These are phyloP conservation scores for Polyploca ridens DNA, from an alignment of 2,888 invertebrate species.

Conservation along the genomic window DNA sequence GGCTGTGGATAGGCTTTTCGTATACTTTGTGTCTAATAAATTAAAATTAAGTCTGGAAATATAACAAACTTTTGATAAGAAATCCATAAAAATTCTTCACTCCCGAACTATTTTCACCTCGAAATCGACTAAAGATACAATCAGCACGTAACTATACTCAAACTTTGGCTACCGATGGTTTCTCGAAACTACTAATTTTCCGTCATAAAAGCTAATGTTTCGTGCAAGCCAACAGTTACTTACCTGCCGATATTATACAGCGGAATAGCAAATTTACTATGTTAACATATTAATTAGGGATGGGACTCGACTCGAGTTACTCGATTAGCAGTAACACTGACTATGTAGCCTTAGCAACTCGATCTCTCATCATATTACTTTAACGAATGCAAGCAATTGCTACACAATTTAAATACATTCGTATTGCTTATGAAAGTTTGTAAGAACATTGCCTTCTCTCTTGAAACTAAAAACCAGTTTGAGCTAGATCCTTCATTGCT, in stretches of 20 bases:
- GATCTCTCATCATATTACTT: background rate
- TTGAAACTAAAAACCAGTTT: too few species aligned
- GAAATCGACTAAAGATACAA: background rate
- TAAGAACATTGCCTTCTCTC: too few species aligned
- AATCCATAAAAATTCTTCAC: constrained; percentile 12
- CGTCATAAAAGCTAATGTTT: constrained; percentile 59
- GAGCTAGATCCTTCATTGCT: too few species aligned
- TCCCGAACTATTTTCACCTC: constrained; percentile 33
- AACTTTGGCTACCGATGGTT: constrained; percentile 42
- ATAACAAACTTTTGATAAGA: too few species aligned
- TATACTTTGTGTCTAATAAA: too few species aligned
- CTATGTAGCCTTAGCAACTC: background rate
- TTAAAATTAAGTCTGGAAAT: too few species aligned
- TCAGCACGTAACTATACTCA: constrained; percentile 24
- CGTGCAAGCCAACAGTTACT: constrained; percentile 63
- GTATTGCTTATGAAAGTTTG: too few species aligned
- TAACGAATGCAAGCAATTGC: too few species aligned
- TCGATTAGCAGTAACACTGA: background rate
- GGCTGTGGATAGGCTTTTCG: too few species aligned
- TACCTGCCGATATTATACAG: constrained; percentile 55
- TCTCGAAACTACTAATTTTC: constrained; percentile 66
- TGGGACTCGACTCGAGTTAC: background rate
- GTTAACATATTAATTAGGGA: constrained; percentile 11
- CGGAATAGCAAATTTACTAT: constrained; percentile 42
- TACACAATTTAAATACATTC: too few species aligned